Evolutionary conservation across 2,113 vertebrate genomes (phyloP).

Genomic region (Cyrtonyx montezumae): DNA sequence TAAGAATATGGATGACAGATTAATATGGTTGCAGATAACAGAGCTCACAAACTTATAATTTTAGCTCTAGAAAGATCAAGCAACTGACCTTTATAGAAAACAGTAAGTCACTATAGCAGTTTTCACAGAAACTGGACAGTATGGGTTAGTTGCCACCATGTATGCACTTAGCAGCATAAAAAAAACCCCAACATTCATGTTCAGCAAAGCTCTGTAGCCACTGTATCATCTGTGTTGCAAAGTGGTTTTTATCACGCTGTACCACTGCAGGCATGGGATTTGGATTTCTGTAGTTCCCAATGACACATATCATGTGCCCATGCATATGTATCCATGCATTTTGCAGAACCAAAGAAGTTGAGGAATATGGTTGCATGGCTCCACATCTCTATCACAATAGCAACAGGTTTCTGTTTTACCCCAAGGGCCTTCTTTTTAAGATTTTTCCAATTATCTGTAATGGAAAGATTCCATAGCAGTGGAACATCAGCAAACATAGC

Average conservation of each 20-base stretch:
- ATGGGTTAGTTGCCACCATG: neutral
- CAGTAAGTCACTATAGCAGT: neutral
- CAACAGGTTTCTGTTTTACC: neutral
- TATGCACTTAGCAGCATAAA: neutral
- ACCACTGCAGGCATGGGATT: neutral
- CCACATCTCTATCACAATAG: neutral
- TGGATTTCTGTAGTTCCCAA: neutral
- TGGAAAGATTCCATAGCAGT: neutral
- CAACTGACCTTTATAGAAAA: neutral
- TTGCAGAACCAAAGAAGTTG: neutral
- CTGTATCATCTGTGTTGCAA: fast-evolving
- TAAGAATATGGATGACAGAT: neutral
- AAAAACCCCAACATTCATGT: neutral
- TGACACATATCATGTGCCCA: too few species aligned
- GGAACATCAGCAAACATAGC: neutral
- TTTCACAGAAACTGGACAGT: neutral
- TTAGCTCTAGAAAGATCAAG: neutral
- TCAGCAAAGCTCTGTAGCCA: neutral
- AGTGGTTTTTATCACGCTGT: neutral
- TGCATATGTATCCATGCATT: neutral
- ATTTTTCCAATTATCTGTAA: neutral
- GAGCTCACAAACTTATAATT: neutral
- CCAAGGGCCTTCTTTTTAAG: neutral
- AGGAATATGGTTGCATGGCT: neutral
- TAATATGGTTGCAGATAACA: neutral